Evolutionary conservation across 2,797 vertebrate genomes (phyloP).

Genomic region (Trichosurus vulpecula): DNA sequence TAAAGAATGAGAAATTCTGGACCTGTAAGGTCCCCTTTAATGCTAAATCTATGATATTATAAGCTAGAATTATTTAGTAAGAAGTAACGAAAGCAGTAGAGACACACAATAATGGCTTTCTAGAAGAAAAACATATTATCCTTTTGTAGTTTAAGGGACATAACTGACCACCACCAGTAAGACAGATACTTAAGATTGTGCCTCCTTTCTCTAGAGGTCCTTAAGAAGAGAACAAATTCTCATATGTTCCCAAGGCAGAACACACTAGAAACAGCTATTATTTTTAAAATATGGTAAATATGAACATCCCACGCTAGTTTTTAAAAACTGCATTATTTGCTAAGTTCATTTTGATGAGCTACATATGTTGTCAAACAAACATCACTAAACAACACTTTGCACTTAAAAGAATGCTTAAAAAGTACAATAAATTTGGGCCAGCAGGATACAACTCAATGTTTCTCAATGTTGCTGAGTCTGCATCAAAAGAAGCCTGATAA

Average conservation of each 20-base stretch:
- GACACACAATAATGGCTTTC: neutral
- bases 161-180: neutral
- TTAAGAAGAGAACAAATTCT: neutral
- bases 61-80: neutral
- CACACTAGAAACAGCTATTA: neutral
- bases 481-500: conserved; percentile 97
- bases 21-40: neutral
- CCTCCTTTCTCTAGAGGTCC: neutral
- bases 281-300: conserved; percentile 15
- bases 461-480: conserved; percentile 94
- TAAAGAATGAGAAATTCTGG: neutral
- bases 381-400: neutral
- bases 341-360: conserved; percentile 19
- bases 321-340: conserved; percentile 37
- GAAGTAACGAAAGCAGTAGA: neutral
- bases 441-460: conserved; percentile 98
- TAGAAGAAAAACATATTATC: neutral
- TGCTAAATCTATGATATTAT: neutral
- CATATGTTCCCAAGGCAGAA: neutral
- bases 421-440: neutral
- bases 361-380: conserved; percentile 25
- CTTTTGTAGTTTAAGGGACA: neutral
- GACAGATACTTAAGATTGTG: neutral
- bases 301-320: conserved; percentile 19
- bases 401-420: conserved; percentile 31